phyloP scores from a whole-genome alignment of 2,797 vertebrate species.

The Fundulus diaphanus region DNA sequence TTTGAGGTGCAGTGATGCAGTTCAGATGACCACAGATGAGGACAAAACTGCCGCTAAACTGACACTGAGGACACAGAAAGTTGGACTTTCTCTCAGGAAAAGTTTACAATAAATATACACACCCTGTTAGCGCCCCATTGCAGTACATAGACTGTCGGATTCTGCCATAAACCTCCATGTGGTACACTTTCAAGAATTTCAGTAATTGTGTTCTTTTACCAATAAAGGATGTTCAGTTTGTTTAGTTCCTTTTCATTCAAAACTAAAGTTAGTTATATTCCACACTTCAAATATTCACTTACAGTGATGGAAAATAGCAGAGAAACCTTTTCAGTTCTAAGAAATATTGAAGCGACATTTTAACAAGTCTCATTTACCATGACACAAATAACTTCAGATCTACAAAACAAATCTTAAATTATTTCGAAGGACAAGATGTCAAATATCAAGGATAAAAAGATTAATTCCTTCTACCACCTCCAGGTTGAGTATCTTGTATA shows the following conservation, averaged over 20 bases:
- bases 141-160: not conserved
- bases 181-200: not conserved
- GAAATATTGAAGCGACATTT: not conserved
- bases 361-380: no score
- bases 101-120: not conserved
- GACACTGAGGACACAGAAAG: not conserved
- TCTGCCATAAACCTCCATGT: not conserved
- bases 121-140: not conserved
- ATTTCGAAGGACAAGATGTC: not conserved
- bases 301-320: not conserved
- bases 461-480: not conserved
- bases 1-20: not conserved
- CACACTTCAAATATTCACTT: no score
- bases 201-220: not conserved
- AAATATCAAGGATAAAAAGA: not conserved
- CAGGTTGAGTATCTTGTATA: no score
- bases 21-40: not conserved
- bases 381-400: not conserved
- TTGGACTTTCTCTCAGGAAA: not conserved
- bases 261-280: not conserved
- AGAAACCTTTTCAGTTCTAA: not conserved
- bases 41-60: not conserved
- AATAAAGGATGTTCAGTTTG: no score
- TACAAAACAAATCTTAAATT: not conserved
- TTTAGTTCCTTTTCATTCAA: not conserved